A percentile compares a stretch with the other conserved stretches of the same genome.
phyloP scores from a whole-genome alignment of 1,140 invertebrate genomes.

The Aphidius ervi region DNA sequence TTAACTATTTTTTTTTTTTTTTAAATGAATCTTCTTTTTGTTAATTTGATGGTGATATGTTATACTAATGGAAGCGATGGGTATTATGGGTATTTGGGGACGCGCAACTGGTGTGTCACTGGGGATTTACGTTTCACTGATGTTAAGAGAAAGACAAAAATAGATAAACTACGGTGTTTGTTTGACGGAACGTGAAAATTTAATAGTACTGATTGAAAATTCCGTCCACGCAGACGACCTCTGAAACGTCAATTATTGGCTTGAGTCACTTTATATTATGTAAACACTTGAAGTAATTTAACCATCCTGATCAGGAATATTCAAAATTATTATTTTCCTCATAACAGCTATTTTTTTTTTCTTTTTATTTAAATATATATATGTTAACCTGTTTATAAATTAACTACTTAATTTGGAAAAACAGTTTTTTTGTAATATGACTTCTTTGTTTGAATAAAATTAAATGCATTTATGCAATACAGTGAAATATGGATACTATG shows the following conservation, averaged over 20 bases:
- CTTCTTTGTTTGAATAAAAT: too few relatives aligned
- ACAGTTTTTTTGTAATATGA: too few relatives aligned
- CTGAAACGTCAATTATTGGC: conserved; percentile 17
- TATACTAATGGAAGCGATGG: background rate
- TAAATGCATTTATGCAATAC: too few relatives aligned
- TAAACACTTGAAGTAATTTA: too few relatives aligned
- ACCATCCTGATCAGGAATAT: too few relatives aligned
- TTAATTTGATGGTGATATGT: background rate
- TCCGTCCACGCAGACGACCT: conserved; percentile 11
- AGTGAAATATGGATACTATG: too few relatives aligned
- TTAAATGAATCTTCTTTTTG: background rate
- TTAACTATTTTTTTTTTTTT: too few relatives aligned
- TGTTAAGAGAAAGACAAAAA: background rate
- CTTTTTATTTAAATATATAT: too few relatives aligned
- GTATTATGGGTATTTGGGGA: conserved; percentile 5
- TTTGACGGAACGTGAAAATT: conserved; percentile 8
- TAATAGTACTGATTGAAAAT: conserved; percentile 13
- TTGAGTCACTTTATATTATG: conserved; percentile 10
- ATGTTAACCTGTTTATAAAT: too few relatives aligned
- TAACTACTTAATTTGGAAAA: too few relatives aligned
- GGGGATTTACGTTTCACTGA: background rate
- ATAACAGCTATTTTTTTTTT: too few relatives aligned
- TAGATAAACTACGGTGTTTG: conserved; percentile 3
- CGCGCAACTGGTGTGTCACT: conserved; percentile 16
- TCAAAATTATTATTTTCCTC: too few relatives aligned